Evolutionary conservation across 2,888 invertebrate species (phyloP).

Genomic region (Phasia obesa): DNA sequence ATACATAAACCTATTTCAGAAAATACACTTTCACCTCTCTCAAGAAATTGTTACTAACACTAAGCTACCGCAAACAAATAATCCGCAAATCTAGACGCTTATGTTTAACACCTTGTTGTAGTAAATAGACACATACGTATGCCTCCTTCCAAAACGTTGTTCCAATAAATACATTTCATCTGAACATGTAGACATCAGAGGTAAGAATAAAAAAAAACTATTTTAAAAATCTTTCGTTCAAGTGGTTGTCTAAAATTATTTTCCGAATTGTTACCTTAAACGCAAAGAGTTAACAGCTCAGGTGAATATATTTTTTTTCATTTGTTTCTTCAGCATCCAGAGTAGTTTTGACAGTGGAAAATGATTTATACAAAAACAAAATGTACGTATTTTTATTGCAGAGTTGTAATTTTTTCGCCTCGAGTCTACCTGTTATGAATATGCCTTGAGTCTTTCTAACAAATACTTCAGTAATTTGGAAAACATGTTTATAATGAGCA

Average conservation of each 20-base stretch:
- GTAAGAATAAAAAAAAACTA: conserved; percentile 54
- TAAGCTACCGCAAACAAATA: conserved; percentile 71
- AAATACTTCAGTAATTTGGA: too few relatives aligned
- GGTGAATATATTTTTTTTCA: too few relatives aligned
- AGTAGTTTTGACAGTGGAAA: too few relatives aligned
- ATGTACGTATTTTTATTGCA: too few relatives aligned
- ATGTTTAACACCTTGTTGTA: conserved; percentile 59
- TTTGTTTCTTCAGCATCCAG: too few relatives aligned
- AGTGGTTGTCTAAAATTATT: conserved; percentile 17
- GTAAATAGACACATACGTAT: conserved; percentile 29
- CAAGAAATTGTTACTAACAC: conserved; percentile 80
- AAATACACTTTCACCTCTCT: conserved; percentile 76
- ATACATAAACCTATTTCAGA: conserved; percentile 75
- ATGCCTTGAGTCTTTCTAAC: too few relatives aligned
- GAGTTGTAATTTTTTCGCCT: too few relatives aligned
- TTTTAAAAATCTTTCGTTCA: neutral
- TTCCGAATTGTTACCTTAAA: neutral
- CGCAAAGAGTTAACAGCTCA: too few relatives aligned
- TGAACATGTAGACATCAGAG: conserved; percentile 64
- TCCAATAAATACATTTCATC: conserved; percentile 47
- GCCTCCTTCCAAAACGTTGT: conserved; percentile 28
- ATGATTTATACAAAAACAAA: too few relatives aligned
- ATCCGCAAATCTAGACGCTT: conserved; percentile 40
- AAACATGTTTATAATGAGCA: too few relatives aligned
- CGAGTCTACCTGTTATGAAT: too few relatives aligned